phyloP scores from a whole-genome alignment of 2,797 vertebrate species.

The Micromesistius poutassou region DNA sequence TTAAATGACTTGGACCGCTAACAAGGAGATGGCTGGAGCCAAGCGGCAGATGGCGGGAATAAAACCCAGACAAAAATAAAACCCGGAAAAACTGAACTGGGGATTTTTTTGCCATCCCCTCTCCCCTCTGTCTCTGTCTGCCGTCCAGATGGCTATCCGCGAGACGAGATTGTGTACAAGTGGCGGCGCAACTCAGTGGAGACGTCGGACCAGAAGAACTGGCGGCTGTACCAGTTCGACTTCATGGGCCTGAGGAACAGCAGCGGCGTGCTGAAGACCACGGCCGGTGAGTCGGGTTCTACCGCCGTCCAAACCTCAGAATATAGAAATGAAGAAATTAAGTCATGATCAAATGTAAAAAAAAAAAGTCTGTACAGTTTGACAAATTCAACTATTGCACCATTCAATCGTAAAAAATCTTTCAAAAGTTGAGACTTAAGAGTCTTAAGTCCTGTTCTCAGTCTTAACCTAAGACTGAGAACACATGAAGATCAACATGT shows the following conservation, averaged over 20 bases:
- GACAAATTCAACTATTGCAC: too few species aligned
- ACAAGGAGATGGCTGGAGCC: too few species aligned
- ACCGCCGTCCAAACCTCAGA: neutral
- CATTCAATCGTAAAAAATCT: too few species aligned
- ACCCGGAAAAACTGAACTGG: neutral
- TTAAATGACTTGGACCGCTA: too few species aligned
- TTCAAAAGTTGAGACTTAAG: too few species aligned
- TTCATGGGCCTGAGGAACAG: constrained; percentile 95
- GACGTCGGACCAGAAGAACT: constrained; percentile 92
- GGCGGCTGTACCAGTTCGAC: constrained; percentile 97
- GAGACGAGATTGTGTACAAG: constrained; percentile 93
- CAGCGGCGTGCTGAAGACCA: constrained; percentile 84
- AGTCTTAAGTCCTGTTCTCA: too few species aligned
- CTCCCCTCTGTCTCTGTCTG: neutral
- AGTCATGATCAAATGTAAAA: neutral
- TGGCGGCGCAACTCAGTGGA: constrained; percentile 93
- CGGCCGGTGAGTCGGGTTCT: constrained; percentile 75
- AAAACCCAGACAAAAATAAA: neutral
- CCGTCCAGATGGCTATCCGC: constrained; percentile 90
- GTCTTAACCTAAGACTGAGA: too few species aligned
- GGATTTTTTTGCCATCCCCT: neutral
- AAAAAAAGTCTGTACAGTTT: too few species aligned
- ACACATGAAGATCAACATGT: too few species aligned
- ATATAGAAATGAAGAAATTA: neutral
- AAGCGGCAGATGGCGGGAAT: too few species aligned